phyloP scores from a whole-genome alignment of 2,113 vertebrate species.

The Carassius gibelio region DNA sequence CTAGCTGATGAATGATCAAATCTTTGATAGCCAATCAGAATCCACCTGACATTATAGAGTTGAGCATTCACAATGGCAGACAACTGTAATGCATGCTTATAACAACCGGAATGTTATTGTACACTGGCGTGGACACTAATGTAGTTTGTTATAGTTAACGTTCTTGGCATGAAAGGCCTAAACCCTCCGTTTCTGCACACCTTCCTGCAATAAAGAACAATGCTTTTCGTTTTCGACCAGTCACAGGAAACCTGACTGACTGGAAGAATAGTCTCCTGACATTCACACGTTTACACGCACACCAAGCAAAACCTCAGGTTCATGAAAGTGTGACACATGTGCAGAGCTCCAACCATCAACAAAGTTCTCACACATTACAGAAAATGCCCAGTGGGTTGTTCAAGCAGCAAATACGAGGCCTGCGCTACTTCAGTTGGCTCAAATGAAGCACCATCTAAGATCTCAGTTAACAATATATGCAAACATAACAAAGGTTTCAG shows the following conservation, averaged over 20 bases:
- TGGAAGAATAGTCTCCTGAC: background rate
- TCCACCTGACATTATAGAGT: background rate
- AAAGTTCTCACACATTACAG: constrained; percentile 1
- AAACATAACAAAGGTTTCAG: background rate
- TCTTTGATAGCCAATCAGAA: background rate
- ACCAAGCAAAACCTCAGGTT: background rate
- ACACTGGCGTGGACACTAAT: background rate
- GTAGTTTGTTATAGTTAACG: background rate
- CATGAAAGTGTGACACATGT: background rate
- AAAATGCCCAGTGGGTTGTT: background rate
- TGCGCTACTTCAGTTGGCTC: background rate
- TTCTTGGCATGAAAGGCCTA: background rate
- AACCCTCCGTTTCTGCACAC: background rate
- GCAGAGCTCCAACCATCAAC: constrained; percentile 31
- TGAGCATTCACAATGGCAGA: background rate
- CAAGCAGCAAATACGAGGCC: constrained; percentile 15
- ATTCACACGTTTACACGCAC: background rate
- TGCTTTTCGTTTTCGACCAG: background rate
- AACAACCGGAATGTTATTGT: background rate
- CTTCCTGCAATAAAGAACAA: background rate
- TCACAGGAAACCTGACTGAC: constrained; percentile 16
- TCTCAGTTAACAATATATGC: background rate
- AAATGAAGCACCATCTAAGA: constrained; percentile 1
- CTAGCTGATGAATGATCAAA: background rate
- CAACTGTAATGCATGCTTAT: background rate